Evolutionary conservation across 2,797 vertebrate species (phyloP).

Genomic region (Acropternis orthonyx): DNA sequence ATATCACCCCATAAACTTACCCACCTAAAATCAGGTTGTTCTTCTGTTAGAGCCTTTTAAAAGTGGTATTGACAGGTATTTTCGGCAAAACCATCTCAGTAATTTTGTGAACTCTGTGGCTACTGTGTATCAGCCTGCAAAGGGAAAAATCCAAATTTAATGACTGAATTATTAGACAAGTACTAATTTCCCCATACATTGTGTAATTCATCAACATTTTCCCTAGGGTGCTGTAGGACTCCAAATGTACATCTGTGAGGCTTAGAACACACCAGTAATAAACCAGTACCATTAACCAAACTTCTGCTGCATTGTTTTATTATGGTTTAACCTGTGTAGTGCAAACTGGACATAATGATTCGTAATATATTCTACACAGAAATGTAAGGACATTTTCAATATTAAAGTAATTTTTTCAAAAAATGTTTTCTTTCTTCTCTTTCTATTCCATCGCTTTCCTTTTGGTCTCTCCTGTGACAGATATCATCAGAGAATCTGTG

Average conservation of each 20-base stretch:
- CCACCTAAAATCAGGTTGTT: conserved; percentile 24
- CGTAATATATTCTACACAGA: neutral
- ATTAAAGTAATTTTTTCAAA: neutral
- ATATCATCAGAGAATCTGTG: neutral
- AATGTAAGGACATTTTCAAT: neutral
- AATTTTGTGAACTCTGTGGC: conserved; percentile 10
- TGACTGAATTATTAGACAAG: neutral
- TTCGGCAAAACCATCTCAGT: conserved; percentile 34
- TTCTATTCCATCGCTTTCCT: neutral
- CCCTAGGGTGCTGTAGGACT: neutral
- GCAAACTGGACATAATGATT: neutral
- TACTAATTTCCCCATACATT: neutral
- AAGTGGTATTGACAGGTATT: conserved; percentile 15
- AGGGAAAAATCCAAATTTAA: conserved; percentile 32
- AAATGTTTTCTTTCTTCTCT: neutral
- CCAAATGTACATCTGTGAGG: neutral
- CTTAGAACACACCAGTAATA: neutral
- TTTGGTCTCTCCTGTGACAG: neutral
- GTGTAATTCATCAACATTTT: neutral
- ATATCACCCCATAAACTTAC: conserved; percentile 24
- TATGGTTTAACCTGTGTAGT: neutral
- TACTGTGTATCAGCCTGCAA: conserved; percentile 41
- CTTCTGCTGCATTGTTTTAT: neutral
- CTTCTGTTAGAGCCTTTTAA: conserved; percentile 35
- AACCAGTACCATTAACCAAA: neutral